Evolutionary conservation across 2,888 invertebrate genomes (phyloP).

Genomic region (Melangyna quadrimaculata): DNA sequence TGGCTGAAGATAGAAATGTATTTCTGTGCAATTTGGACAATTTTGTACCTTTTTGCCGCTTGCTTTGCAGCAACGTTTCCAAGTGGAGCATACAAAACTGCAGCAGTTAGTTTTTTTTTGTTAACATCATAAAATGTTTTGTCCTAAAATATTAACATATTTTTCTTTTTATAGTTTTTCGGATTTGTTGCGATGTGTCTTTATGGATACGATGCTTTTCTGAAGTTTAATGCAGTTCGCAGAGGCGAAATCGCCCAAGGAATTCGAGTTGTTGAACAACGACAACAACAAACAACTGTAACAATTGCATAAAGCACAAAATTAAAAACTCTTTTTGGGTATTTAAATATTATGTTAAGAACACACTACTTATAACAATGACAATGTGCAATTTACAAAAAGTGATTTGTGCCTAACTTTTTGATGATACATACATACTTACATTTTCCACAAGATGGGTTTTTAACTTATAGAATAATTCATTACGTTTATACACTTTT

Average conservation of each 20-base stretch:
- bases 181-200: conserved; percentile 90
- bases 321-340: background rate
- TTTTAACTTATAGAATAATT: background rate
- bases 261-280: conserved; percentile 69
- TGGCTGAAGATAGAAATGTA: conserved; percentile 92
- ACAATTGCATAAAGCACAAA: conserved; percentile 62
- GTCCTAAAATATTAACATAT: background rate
- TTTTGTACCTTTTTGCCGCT: conserved; percentile 89
- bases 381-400: conserved; percentile 39
- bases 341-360: conserved; percentile 8
- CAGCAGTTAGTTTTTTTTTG: conserved; percentile 85
- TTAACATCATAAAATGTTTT: background rate
- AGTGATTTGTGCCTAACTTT: conserved; percentile 42
- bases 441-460: background rate
- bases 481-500: background rate
- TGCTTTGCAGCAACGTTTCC: conserved; percentile 85
- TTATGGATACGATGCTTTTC: conserved; percentile 90
- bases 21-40: conserved; percentile 88
- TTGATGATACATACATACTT: conserved; percentile 54
- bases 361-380: conserved; percentile 26
- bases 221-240: conserved; percentile 87
- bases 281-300: conserved; percentile 69
- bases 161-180: conserved; percentile 86
- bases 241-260: conserved; percentile 89
- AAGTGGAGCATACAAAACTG: conserved; percentile 84